Evolutionary conservation across 2,797 vertebrate genomes (phyloP).

Genomic region (Coreius guichenoti): DNA sequence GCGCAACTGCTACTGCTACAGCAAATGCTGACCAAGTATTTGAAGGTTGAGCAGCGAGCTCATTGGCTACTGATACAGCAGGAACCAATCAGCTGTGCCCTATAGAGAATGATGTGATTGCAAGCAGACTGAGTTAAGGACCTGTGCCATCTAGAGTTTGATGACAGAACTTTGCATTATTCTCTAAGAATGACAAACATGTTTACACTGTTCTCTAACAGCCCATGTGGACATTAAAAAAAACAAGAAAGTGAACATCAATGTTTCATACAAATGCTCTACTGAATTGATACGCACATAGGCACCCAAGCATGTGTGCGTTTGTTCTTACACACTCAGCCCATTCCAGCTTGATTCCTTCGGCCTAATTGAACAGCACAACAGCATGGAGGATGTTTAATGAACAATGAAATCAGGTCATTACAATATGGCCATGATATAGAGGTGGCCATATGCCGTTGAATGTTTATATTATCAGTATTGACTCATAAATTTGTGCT

Average conservation of each 20-base stretch:
- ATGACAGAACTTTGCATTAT: background rate
- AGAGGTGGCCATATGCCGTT: constrained; percentile 2
- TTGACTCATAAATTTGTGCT: constrained; percentile 64
- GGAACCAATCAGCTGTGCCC: background rate
- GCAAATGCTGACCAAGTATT: background rate
- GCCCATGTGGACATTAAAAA: constrained; percentile 64
- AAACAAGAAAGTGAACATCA: constrained; percentile 56
- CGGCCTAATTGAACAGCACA: constrained; percentile 29
- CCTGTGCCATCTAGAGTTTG: background rate
- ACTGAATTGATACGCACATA: constrained; percentile 35
- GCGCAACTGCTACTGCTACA: background rate
- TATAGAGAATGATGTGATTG: background rate
- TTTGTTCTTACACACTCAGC: constrained; percentile 2
- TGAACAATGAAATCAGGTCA: constrained; percentile 53
- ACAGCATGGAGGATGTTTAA: constrained; percentile 36
- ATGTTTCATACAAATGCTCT: constrained; percentile 59
- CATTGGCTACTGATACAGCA: background rate
- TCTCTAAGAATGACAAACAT: background rate
- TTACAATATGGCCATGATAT: constrained; percentile 14
- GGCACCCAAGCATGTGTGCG: constrained; percentile 7
- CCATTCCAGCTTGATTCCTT: constrained; percentile 37
- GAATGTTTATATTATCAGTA: constrained; percentile 34
- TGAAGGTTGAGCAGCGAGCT: background rate
- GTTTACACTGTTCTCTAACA: background rate
- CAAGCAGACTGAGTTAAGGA: background rate